Percentiles rank a stretch among this genome's conserved stretches.
phyloP scores from a whole-genome alignment of 64 coral and sea anemone genomes.

The Porites australiensis region DNA sequence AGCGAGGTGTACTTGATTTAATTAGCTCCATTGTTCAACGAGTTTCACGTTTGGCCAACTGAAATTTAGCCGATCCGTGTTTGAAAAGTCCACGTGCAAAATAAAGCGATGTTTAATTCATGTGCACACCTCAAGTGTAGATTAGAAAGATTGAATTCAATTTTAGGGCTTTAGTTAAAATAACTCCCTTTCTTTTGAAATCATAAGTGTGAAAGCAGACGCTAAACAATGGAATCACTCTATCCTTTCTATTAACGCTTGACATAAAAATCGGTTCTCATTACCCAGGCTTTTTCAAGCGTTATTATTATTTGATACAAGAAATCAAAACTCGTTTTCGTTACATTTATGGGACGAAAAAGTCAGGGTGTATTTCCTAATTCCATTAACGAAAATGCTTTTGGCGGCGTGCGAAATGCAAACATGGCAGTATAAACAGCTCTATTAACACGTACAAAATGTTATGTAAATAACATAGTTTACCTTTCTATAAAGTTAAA shows the following conservation, averaged over 20 bases:
- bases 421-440: constrained; percentile 43
- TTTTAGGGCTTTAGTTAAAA: constrained; percentile 10
- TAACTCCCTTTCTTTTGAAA: constrained; percentile 53
- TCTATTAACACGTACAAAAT: constrained; percentile 60
- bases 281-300: neutral
- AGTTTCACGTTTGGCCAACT: constrained; percentile 1
- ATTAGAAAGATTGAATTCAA: constrained; percentile 36
- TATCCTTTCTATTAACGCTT: neutral
- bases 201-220: constrained; percentile 22
- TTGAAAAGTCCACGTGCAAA: constrained; percentile 36
- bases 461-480: constrained; percentile 53
- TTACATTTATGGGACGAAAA: neutral
- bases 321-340: constrained; percentile 6
- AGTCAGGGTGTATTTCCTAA: constrained; percentile 51
- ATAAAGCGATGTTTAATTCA: constrained; percentile 22
- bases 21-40: constrained; percentile 21
- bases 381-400: constrained; percentile 39
- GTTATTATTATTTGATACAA: neutral
- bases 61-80: constrained; percentile 26
- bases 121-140: constrained; percentile 15
- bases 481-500: constrained; percentile 49
- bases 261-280: constrained; percentile 10
- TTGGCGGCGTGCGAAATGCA: constrained; percentile 29
- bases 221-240: constrained; percentile 12
- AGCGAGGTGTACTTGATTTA: constrained; percentile 37